These are phyloP conservation scores for Chaitophorus viminalis DNA, from an alignment of 2,888 invertebrate species.

Conservation along the genomic window DNA sequence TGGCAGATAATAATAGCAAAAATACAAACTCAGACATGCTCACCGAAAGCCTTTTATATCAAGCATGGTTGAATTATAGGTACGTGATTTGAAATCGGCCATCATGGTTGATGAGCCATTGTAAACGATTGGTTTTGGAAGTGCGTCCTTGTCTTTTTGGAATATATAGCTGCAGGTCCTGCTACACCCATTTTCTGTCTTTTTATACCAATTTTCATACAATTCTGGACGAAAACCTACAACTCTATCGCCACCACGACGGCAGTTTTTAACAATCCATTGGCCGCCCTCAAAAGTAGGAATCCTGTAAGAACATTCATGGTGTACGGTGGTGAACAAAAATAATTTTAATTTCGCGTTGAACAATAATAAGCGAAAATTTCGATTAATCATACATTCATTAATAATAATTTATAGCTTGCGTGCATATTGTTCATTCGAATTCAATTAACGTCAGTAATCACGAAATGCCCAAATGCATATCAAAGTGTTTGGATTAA, in stretches of 20 bases:
- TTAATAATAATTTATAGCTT: neutral
- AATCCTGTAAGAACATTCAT: neutral
- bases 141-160: neutral
- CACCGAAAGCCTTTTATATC: neutral
- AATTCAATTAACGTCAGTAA: too few relatives aligned
- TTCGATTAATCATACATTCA: neutral
- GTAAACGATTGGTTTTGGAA: neutral
- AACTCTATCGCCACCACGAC: neutral
- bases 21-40: neutral
- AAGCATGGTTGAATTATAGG: neutral
- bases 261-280: constrained; percentile 51
- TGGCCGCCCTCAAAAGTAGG: neutral
- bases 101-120: neutral
- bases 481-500: too few relatives aligned
- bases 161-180: neutral
- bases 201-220: constrained; percentile 16
- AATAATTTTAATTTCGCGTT: too few relatives aligned
- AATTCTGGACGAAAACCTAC: constrained; percentile 16
- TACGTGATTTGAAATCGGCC: neutral
- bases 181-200: neutral
- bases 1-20: too few relatives aligned
- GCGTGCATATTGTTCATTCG: neutral
- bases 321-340: too few relatives aligned
- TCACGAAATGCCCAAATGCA: too few relatives aligned
- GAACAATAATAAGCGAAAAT: neutral